These are phyloP conservation scores for Escarpia spicata DNA, from an alignment of 2,888 invertebrate genomes.

Conservation along the genomic window DNA sequence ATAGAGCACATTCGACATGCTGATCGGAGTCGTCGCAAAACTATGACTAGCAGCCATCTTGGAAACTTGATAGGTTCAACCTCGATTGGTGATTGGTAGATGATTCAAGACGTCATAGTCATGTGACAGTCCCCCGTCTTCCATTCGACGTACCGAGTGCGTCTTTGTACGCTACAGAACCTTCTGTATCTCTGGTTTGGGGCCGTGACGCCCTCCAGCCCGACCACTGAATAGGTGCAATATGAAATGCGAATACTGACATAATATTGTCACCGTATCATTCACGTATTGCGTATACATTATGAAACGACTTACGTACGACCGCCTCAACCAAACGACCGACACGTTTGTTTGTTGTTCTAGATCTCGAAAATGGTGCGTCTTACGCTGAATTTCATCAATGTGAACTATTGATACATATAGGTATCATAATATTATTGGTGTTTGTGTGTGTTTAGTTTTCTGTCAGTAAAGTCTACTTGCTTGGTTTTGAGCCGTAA, in stretches of 20 bases:
- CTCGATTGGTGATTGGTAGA: not conserved
- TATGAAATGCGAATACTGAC: not conserved
- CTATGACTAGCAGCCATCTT: not conserved
- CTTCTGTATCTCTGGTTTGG: not conserved
- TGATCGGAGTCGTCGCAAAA: not conserved
- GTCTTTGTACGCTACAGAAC: not conserved
- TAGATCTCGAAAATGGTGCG: not conserved
- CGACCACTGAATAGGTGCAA: not conserved
- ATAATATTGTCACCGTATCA: not conserved
- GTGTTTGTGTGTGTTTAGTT: not conserved
- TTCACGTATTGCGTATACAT: not conserved
- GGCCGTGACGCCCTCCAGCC: not conserved
- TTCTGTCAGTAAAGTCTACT: not conserved
- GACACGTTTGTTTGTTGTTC: not conserved
- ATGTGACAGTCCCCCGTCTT: not conserved
- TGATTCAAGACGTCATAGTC: not conserved
- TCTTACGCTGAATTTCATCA: not conserved
- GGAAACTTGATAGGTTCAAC: not conserved
- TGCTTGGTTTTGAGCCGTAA: slow-evolving; percentile 1
- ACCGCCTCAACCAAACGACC: not conserved
- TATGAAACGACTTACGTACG: not conserved
- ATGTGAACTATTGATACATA: not conserved
- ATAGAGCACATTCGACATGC: not conserved
- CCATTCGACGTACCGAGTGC: not conserved
- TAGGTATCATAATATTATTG: not conserved